phyloP scores from a whole-genome alignment of 2,888 invertebrate species.

The Drosophila diplacantha region DNA sequence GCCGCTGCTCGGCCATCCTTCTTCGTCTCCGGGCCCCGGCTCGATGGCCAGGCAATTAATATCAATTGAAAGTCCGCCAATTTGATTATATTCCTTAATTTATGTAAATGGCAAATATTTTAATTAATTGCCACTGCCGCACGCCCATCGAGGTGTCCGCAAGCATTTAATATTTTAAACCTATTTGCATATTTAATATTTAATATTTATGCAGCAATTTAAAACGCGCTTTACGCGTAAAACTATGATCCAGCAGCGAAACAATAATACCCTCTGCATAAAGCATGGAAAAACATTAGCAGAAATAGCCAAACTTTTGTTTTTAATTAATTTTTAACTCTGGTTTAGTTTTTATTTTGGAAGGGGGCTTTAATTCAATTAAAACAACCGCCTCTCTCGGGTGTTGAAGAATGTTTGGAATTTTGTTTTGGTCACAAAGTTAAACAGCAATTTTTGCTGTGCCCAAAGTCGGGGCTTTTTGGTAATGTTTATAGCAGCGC shows the following conservation, averaged over 20 bases:
- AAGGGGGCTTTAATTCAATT: not conserved
- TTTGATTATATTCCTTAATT: conserved; percentile 63
- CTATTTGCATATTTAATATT: conserved; percentile 38
- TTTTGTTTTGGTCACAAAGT: conserved; percentile 24
- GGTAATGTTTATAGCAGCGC: conserved; percentile 9
- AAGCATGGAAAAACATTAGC: not conserved
- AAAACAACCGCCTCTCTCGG: not conserved
- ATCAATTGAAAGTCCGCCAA: conserved; percentile 62
- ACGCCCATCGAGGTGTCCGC: conserved; percentile 22
- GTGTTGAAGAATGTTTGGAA: not conserved
- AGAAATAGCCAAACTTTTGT: not conserved
- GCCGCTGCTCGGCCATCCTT: not conserved
- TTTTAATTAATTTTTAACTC: not conserved
- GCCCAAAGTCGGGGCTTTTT: conserved; percentile 27
- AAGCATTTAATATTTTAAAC: conserved; percentile 37
- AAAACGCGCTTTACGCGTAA: conserved; percentile 8
- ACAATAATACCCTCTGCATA: conserved; percentile 1
- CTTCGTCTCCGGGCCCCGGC: not conserved
- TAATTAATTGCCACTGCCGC: conserved; percentile 47
- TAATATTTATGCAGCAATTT: conserved; percentile 31
- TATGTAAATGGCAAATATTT: conserved; percentile 67
- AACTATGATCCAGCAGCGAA: conserved; percentile 14
- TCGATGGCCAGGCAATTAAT: conserved; percentile 54
- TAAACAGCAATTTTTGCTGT: conserved; percentile 21
- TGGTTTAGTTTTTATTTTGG: not conserved